Evolutionary conservation across 1,140 invertebrate genomes (phyloP), one percentile per base, ranked within the genome.

Genomic region (Tribolium madens): DNA sequence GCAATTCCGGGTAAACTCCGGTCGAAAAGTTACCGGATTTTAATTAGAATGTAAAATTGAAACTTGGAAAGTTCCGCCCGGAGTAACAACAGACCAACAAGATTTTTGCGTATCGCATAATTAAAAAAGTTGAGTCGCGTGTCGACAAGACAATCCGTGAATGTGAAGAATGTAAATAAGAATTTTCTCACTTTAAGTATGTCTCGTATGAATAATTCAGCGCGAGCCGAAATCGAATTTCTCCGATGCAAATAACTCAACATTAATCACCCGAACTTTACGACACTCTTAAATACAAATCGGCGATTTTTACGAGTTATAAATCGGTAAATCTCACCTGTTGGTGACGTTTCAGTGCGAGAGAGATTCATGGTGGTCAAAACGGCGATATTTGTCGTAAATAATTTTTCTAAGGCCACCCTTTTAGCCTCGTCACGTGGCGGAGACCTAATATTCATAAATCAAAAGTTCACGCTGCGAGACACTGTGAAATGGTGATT

Each of bases 141-240:
- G n/a, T n/a, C n/a, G 21, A 31, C 57, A 57, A 57, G 52, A 57
- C 52, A 57, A 57, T 57, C 52, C 57, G 57, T 64, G 26, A 42
- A 64, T 13, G 57, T 12, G 26, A 64, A 64, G 57, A 64, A 64
- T 64, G 21, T 64, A 64, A 64, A 64, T 64, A 64, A 64, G 57
- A 64, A 64, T 64, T 64, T n/a, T 64, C 26, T 3, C 57, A 33
- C 57, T 33, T 33, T 64, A 64, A 64, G 57, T 64, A 33, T 26
- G 52, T 13, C 57, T 33, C 26, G 21, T 33, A 64, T 64, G 26
- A 64, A 64, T 64, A 64, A 64, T 64, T 31, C 57, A 64, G 14
- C 17, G 26, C 14, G 3, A 13, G 3, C 26, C 57, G 14, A 64
- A 64, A 57, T 64, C 57, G 57, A 64, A 33, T 64, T 64, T 64